Evolutionary conservation across 2,113 vertebrate species (phyloP).

Genomic region (Condylura cristata): DNA sequence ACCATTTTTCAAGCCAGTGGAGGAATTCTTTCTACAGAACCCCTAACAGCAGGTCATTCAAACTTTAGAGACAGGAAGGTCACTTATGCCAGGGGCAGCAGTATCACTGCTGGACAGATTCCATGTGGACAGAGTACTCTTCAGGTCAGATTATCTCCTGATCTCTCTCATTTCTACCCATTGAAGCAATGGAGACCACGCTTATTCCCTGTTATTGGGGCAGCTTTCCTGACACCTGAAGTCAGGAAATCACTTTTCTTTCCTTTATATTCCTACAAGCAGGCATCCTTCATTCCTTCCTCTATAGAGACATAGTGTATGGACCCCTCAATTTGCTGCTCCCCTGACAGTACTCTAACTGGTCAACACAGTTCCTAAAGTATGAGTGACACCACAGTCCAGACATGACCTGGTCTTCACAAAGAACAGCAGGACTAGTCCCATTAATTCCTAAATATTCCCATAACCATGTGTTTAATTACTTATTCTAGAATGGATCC

Average conservation of each 20-base stretch:
- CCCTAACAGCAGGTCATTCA: neutral
- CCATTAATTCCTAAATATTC: conserved; percentile 14
- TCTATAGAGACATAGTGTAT: neutral
- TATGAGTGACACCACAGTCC: neutral
- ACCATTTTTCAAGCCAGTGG: neutral
- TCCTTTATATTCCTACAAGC: neutral
- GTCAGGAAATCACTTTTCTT: neutral
- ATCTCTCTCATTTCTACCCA: neutral
- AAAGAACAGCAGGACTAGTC: neutral
- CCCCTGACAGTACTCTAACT: neutral
- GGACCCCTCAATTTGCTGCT: neutral
- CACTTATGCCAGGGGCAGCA: neutral
- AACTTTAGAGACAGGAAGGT: neutral
- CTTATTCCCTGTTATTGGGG: neutral
- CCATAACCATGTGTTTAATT: neutral
- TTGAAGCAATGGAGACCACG: neutral
- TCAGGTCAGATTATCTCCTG: neutral
- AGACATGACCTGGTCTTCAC: neutral
- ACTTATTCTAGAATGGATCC: neutral
- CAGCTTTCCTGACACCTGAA: neutral
- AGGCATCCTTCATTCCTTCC: neutral
- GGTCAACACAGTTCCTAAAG: neutral
- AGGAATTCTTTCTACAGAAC: neutral
- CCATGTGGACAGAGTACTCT: neutral
- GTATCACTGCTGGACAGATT: conserved; percentile 14